Base-by-base conservation (phyloP, 2,797 vertebrate species). In the Steatocranus sp. region DNA sequence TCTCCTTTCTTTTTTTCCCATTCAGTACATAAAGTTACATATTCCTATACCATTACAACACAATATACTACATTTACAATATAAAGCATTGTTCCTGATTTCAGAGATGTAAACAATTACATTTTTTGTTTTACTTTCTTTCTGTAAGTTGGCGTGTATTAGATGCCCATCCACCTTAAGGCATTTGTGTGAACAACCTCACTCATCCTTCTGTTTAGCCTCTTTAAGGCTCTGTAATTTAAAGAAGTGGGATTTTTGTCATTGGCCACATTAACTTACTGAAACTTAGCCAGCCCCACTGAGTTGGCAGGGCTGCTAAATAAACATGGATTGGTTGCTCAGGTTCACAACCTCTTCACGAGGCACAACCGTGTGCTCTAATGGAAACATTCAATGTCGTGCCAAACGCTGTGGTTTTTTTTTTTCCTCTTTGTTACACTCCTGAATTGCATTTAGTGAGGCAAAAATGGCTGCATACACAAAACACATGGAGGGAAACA, bases 311-410 rank as follows among this genome's bases (percentile, higher is more conserved):
- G 85, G 66, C 91, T 95, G 89, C 91, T 94, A 94, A 94, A 95
- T 95, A 95, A 95, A 94, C 93, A 95, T 95, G 91, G 92, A 94
- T 94, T 94, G 89, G 86, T 87, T 92, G 90, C 80, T 93, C 63
- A 63, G 91, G 93, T 93, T 95, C 93, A 90, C 90, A 88, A 94
- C 94, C 94, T 95, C 88, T 90, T 89, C 86, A 76, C 84, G 49
- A 92, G 80, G 87, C 91, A 90, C 89, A 90, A 86, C 89, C 75
- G 81, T 92, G 87, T 78, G 88, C 87, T 89, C 83, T 93, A 94
- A 95, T 94, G 87, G 93, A 94, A 95, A 94, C 91, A 88, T 94
- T 92, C 85, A 91, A 92, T 91, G 86, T 85, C 83, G 86, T 51
- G 82, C 86, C 89, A 84, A 89, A 87, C 83, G 86, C 82, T 82